phyloP scores from a whole-genome alignment of 2,113 vertebrate genomes.

The Salvelinus sp. region DNA sequence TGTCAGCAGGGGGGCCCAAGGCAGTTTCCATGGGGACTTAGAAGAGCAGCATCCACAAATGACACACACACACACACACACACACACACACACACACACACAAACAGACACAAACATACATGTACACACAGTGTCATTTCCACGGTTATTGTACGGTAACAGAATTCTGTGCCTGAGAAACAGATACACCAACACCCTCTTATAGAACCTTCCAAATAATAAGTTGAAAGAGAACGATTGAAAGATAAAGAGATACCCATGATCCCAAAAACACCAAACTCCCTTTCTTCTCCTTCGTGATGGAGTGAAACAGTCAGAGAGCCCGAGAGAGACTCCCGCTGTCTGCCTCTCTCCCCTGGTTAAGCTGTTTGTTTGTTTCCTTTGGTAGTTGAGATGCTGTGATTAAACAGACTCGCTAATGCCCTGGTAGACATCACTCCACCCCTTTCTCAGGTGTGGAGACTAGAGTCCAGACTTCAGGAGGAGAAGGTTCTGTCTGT shows the following conservation, averaged over 20 bases:
- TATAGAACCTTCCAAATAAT: too few relatives aligned
- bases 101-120: neutral
- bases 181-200: neutral
- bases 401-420: constrained; percentile 35
- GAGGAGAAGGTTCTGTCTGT: neutral
- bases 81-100: constrained; percentile 7
- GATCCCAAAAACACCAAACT: neutral
- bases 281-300: too few relatives aligned
- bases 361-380: neutral
- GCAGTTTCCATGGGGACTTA: constrained; percentile 19
- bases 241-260: neutral
- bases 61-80: constrained; percentile 8
- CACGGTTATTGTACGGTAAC: neutral
- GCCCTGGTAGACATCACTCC: constrained; percentile 1
- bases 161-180: neutral
- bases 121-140: neutral
- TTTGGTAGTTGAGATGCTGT: neutral
- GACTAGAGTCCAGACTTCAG: neutral
- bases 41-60: constrained; percentile 4
- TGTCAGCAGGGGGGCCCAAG: constrained; percentile 32
- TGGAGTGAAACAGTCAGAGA: neutral
- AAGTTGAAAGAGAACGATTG: neutral
- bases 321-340: constrained; percentile 4
- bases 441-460: neutral
- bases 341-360: neutral